Evolutionary conservation across 2,888 invertebrate species (phyloP).

Genomic region (Enoplolaimus lenunculus): DNA sequence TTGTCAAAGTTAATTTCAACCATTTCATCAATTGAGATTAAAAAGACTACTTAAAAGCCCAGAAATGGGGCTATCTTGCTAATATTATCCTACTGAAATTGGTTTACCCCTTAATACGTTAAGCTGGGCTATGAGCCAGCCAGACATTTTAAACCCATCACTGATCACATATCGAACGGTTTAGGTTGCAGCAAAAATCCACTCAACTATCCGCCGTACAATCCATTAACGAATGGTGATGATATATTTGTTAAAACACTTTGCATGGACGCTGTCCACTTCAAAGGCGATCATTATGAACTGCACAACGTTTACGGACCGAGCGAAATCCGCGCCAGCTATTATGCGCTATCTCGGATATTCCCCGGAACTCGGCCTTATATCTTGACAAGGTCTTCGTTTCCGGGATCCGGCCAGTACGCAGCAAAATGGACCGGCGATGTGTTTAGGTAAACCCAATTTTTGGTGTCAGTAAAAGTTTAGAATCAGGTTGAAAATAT

Average conservation of each 20-base stretch:
- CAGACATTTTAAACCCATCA: too few species aligned
- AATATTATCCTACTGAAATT: too few species aligned
- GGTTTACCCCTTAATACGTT: too few species aligned
- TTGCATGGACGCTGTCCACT: constrained; percentile 63
- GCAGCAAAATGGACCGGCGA: constrained; percentile 48
- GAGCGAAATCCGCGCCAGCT: constrained; percentile 41
- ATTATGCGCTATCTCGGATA: constrained; percentile 20
- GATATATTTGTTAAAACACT: constrained; percentile 52
- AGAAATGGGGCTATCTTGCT: too few species aligned
- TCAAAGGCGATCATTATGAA: constrained; percentile 48
- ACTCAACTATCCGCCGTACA: constrained; percentile 35
- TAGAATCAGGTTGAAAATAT: too few species aligned
- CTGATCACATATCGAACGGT: too few species aligned
- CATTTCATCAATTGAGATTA: too few species aligned
- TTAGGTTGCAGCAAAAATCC: constrained; percentile 29
- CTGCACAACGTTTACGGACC: constrained; percentile 49
- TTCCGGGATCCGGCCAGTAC: constrained; percentile 58
- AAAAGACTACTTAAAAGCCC: too few species aligned
- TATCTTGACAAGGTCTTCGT: constrained; percentile 62
- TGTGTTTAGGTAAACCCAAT: too few species aligned
- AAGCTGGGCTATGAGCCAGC: too few species aligned
- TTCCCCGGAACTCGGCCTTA: constrained; percentile 21
- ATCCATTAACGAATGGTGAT: constrained; percentile 26
- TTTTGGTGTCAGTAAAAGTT: too few species aligned
- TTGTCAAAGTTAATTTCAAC: too few species aligned